Evolutionary conservation across 2,113 vertebrate species (phyloP), one percentile per base, ranked within the genome.

Genomic region (Ptilonorhynchus violaceus): DNA sequence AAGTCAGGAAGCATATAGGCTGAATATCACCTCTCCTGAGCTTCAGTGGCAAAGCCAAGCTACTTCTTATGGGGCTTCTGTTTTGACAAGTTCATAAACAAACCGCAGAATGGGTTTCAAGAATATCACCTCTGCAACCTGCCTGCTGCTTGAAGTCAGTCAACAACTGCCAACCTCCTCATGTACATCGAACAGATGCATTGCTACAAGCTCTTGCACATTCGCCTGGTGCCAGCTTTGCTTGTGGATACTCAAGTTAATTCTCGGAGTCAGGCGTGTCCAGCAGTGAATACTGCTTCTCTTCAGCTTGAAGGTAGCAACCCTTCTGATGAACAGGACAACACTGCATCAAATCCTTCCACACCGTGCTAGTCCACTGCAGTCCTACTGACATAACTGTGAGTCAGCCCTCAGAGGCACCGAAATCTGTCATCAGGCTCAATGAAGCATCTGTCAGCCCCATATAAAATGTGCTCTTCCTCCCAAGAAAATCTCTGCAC

Each of bases 281-380:
- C 39, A 63, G 44, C 44, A 89, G 15, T 18, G 52, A 81, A 44
- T 41, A 63, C 9, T 52, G 44, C 47, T 22, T 30, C 69, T 70
- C 47, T 94, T n/a, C 62, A 78, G 9, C n/a, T 30, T 37, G 20
- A 46, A 88, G 42, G 35, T 1, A 14, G 27, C 14, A 52, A 62
- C 22, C n/a, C 22, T 88, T 49, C 70, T 58, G 78, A 83, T 2
- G 3, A 76, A 35, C 18, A 67, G 55, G 50, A 41, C 23, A 52
- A 23, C 11, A 24, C 2, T 77, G 47, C 50, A 66, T 7, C 63
- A 88, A 52, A 63, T 46, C 41, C 39, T 75, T 70, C 22, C 4
- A 31, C 47, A 53, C 0, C 0, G 0, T n/a, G n/a, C 0, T 0
- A 16, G 31, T 12, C 25, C 49, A 22, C 28, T 33, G 24, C 28